Conservation (phyloP, 2,797 vertebrate species). For the Anomalospiza imberbis region DNA sequence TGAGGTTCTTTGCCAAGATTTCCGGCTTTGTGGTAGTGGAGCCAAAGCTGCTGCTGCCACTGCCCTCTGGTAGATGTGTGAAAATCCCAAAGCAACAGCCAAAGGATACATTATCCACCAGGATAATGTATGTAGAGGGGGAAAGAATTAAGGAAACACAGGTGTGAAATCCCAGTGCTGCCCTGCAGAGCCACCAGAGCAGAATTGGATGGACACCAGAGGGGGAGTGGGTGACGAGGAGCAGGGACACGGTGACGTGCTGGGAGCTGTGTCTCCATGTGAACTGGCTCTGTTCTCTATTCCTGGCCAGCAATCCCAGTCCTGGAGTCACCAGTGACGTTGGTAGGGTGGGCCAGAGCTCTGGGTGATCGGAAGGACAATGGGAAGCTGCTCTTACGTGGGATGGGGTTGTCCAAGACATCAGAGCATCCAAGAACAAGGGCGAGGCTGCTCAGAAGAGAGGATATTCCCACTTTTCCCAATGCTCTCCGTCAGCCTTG, state of each 20-base stretch:
- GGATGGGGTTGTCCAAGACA: not conserved
- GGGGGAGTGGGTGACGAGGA: not conserved
- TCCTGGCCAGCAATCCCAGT: not conserved
- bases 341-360: not conserved
- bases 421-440: not conserved
- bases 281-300: not conserved
- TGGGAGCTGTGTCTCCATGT: not conserved
- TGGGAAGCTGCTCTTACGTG: not conserved
- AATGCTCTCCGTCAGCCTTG: not conserved
- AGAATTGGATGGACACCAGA: not conserved
- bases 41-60: not conserved
- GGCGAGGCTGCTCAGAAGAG: not conserved
- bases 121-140: not conserved
- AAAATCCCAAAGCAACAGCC: not conserved
- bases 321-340: not conserved
- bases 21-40: not conserved
- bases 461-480: constrained; percentile 26
- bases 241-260: not conserved
- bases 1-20: not conserved
- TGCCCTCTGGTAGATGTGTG: not conserved
- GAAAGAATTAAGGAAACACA: not conserved
- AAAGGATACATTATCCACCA: not conserved
- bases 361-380: not conserved
- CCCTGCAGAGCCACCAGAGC: not conserved
- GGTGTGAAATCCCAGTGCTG: not conserved